phyloP scores from a whole-genome alignment of 1,140 invertebrate species.

The Aplysia californica region DNA sequence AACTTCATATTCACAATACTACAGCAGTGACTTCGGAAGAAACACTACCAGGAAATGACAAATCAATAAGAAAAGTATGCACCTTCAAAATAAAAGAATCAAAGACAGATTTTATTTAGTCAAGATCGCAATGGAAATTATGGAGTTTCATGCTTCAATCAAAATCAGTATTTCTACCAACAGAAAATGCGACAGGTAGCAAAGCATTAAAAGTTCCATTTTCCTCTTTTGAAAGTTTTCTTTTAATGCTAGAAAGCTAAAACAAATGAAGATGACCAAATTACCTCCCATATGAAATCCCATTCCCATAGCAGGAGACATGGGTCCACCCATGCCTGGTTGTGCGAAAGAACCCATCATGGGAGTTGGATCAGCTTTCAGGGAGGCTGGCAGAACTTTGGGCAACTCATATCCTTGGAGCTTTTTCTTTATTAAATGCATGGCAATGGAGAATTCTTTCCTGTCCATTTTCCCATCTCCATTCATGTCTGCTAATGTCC shows the following conservation, averaged over 20 bases:
- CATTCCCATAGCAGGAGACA: constrained; percentile 39
- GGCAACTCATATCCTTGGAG: constrained; percentile 89
- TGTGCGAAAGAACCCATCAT: constrained; percentile 53
- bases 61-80: no score
- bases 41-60: no score
- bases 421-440: constrained; percentile 96
- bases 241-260: no score
- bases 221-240: no score
- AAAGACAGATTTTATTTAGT: no score
- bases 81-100: no score
- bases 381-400: constrained; percentile 80
- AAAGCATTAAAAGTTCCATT: no score
- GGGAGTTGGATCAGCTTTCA: constrained; percentile 68
- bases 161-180: background rate
- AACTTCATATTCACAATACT: no score
- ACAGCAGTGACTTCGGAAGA: no score
- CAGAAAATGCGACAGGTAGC: background rate
- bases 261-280: no score
- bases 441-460: constrained; percentile 97
- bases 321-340: constrained; percentile 28
- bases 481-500: constrained; percentile 93
- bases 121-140: no score
- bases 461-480: constrained; percentile 97
- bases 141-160: no score
- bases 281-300: constrained; percentile 46